Evolutionary conservation across 2,888 invertebrate genomes (phyloP), one percentile per base, ranked within the genome.

Genomic region (Cremastobaeus sp.): DNA sequence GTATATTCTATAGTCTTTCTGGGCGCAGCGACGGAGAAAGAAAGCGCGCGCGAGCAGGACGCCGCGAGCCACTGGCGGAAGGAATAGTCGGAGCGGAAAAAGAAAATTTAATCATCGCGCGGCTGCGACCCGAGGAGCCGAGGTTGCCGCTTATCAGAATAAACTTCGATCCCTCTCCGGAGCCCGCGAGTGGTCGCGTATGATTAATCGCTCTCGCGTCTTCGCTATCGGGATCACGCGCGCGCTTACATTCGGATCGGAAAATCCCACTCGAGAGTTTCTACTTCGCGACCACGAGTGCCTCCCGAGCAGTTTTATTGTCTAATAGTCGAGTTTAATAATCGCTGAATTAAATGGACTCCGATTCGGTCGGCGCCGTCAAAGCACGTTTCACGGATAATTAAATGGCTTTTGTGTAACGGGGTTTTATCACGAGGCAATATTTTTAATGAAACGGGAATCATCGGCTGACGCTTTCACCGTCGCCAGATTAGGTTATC

Each of bases 61-160:
- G 28, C 18, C 18, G 43, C 21, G 28, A 43, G 17, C 48, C n/a
- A 45, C 35, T 28, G 20, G 52, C 69, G 72, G 62, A 71, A 76
- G 76, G 48, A 80, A 77, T 79, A 77, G 74, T 69, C 72, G 72
- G 77, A 77, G 79, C 66, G 78, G 74, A 77, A 78, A 74, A 77
- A 78, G 77, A 81, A 80, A 80, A 81, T 81, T 81, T 81, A 79
- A 82, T 81, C 81, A 78, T 78, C 78, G 76, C 76, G 71, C 64
- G 72, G 69, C 65, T 47, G 76, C 74, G 48, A 64, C 79, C 75
- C 74, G 68, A 65, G 59, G 50, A 73, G 65, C 69, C 57, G 71
- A 74, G 74, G 60, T 76, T 55, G 69, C 65, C 71, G 78, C 79
- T 81, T 81, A 80, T 81, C 81, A 77, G 78, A 80, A 79, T 81